Conservation (phyloP, 1,140 invertebrate species). For the Drosophila nebulosa region DNA sequence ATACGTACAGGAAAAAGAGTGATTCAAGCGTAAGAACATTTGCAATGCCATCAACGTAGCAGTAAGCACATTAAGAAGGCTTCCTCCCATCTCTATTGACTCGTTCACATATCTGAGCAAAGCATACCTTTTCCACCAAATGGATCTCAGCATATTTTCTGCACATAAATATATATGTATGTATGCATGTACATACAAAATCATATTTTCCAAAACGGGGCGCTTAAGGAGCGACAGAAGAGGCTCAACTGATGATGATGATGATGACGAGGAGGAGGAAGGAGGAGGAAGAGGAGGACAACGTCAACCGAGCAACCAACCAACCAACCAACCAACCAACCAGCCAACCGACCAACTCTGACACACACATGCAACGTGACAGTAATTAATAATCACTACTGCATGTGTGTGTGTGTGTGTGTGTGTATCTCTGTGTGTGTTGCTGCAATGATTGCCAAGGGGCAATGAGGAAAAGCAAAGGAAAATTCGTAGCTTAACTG, state of each 20-base stretch:
- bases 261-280: too few species aligned
- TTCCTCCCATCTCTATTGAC: conserved; percentile 21
- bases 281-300: too few species aligned
- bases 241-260: conserved; percentile 8
- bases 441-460: conserved; percentile 26
- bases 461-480: neutral
- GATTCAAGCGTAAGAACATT: conserved; percentile 51
- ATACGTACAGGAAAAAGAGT: neutral
- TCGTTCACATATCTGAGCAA: neutral
- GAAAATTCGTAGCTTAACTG: conserved; percentile 23
- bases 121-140: neutral
- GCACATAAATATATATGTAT: conserved; percentile 45
- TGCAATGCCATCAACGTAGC: conserved; percentile 62
- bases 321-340: too few species aligned
- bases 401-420: neutral
- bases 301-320: conserved; percentile 10
- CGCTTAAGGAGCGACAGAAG: neutral
- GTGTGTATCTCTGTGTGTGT: neutral
- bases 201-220: conserved; percentile 2
- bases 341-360: conserved; percentile 7
- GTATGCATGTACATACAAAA: conserved; percentile 17
- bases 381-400: conserved; percentile 45
- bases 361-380: conserved; percentile 27
- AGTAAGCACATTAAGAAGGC: conserved; percentile 54
- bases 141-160: neutral